phyloP scores from a whole-genome alignment of 2,113 vertebrate genomes.

The Phaethon lepturus region DNA sequence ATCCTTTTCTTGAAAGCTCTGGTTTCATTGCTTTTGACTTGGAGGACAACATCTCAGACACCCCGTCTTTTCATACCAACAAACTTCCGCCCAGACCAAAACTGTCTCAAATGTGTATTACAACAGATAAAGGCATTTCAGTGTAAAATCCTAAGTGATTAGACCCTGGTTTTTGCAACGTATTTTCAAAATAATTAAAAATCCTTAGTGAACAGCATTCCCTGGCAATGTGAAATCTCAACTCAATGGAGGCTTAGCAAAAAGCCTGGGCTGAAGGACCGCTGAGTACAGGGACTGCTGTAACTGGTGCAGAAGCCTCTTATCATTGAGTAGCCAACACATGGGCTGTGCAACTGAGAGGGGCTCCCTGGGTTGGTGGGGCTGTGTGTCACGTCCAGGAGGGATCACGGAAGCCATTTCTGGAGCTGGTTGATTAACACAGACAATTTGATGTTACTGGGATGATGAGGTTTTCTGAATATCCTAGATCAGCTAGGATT shows the following conservation, averaged over 20 bases:
- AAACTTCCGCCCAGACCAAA: too few species aligned
- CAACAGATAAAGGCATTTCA: background rate
- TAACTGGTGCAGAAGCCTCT: background rate
- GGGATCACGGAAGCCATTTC: background rate
- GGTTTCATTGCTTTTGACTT: background rate
- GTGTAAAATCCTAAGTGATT: background rate
- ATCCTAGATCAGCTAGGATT: background rate
- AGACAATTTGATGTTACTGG: background rate
- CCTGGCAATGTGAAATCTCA: background rate
- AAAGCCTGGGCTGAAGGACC: background rate
- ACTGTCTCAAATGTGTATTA: background rate
- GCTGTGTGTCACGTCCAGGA: background rate
- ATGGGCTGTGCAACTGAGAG: background rate
- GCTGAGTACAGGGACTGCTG: background rate
- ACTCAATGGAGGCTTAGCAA: background rate
- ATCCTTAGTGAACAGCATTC: background rate
- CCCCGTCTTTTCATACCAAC: background rate
- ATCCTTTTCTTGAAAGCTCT: background rate
- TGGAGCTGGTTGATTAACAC: background rate
- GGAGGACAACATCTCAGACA: too few species aligned
- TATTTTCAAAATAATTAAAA: background rate
- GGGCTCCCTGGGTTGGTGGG: background rate
- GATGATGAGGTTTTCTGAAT: background rate
- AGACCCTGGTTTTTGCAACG: background rate
- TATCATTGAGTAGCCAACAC: accelerated